These are phyloP conservation scores for Papilio demoleus DNA, from an alignment of 2,888 invertebrate genomes.

Conservation along the genomic window DNA sequence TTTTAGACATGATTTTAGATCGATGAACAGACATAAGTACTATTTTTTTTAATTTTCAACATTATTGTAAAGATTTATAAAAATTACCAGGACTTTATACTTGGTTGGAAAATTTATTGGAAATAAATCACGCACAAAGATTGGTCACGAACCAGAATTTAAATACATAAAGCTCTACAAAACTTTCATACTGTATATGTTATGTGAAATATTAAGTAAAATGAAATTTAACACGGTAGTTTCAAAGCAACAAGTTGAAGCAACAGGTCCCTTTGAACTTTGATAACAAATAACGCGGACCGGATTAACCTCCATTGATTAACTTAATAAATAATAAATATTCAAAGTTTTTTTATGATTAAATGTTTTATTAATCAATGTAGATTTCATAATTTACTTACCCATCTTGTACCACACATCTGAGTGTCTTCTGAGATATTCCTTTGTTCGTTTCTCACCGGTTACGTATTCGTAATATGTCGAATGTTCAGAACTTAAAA, in stretches of 20 bases:
- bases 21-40: no score
- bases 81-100: no score
- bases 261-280: constrained; percentile 25
- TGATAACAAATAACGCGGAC: not conserved
- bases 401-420: constrained; percentile 24
- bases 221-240: not conserved
- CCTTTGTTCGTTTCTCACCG: constrained; percentile 4
- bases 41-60: no score
- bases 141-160: no score
- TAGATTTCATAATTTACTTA: constrained; percentile 15
- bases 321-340: no score
- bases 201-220: not conserved
- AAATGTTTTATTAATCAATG: not conserved
- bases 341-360: not conserved
- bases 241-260: constrained; percentile 24
- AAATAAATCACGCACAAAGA: no score
- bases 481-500: constrained; percentile 16
- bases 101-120: no score
- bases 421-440: not conserved
- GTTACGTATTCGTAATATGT: constrained; percentile 27
- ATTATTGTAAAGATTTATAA: no score
- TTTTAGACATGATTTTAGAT: no score
- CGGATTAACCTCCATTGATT: not conserved
- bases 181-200: no score
- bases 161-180: no score